Conservation (phyloP, 1,140 invertebrate genomes). For the Chrysomallon squamiferum region DNA sequence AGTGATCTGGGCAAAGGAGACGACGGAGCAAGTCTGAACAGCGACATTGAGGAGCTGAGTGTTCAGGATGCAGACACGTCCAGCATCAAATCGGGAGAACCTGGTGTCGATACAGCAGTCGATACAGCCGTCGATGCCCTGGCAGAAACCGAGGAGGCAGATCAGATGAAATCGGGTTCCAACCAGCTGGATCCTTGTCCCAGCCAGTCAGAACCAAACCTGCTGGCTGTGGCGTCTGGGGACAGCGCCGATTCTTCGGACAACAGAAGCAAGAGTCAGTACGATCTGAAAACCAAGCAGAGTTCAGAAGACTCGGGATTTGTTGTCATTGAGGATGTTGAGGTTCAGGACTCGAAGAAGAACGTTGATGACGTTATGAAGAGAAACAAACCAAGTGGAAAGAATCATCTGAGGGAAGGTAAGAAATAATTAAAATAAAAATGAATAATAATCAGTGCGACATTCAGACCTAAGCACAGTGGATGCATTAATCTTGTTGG, state of each 20-base stretch:
- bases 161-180: slow-evolving; percentile 8
- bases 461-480: no score
- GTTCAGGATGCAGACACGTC: slow-evolving; percentile 21
- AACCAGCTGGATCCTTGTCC: slow-evolving; percentile 12
- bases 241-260: background rate
- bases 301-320: slow-evolving; percentile 66
- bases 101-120: slow-evolving; percentile 37
- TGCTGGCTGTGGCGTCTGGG: slow-evolving; percentile 4
- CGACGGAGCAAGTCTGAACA: slow-evolving; percentile 16
- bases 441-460: background rate
- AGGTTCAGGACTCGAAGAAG: slow-evolving; percentile 53
- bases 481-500: no score
- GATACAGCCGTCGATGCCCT: slow-evolving; percentile 43
- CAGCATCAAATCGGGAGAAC: slow-evolving; percentile 30
- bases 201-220: slow-evolving; percentile 20
- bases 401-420: slow-evolving; percentile 55
- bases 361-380: slow-evolving; percentile 39
- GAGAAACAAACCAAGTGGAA: slow-evolving; percentile 44
- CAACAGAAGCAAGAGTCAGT: slow-evolving; percentile 25
- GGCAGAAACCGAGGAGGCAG: slow-evolving; percentile 24
- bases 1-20: slow-evolving; percentile 41
- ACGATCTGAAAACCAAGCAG: slow-evolving; percentile 22
- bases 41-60: slow-evolving; percentile 23
- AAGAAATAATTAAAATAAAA: slow-evolving; percentile 4
- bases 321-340: slow-evolving; percentile 64